Base-by-base conservation (phyloP, 2,888 invertebrate species). In the Blastobasis lacticolella region DNA sequence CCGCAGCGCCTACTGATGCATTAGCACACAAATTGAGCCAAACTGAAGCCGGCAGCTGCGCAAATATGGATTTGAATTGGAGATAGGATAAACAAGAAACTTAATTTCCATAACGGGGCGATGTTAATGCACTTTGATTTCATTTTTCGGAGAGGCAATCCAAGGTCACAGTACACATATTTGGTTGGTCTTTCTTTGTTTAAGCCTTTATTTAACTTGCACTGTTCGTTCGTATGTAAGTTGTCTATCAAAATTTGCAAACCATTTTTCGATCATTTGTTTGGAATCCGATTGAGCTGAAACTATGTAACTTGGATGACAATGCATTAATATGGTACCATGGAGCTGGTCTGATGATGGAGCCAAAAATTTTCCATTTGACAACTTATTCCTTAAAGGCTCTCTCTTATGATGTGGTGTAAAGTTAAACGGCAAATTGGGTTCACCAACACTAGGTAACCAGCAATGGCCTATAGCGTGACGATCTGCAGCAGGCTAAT, bases 21-120 rank as follows among this genome's bases (percentile, higher is more conserved):
- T 63, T 66, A 64, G 58, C 67, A 69, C 64, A 67, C 58, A 69
- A 69, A 69, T 67, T 69, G 57, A 58, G 67, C 57, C 52, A 53
- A 52, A 58, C 54, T 53, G 51, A 38, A 57, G 52, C 51, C 56
- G 57, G 57, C 57, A 60, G 59, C 56, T 57, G 57, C 57, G 62
- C 64, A 68, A 70, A 71, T 63, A 67, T 56, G 50, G 60, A 61
- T 59, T 53, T 56, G 57, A 59, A 59, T 58, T 61, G 57, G 46
- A 57, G 54, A 59, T 57, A 44, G 49, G 45, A 57, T 57, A 53
- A 51, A 47, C 45, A 50, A 46, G 23, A 23, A 23, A 23, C 23
- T 23, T 23, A 23, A n/a, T 46, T 38, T 38, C 23, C 37, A 37
- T 6, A 37, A 7, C 37, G 37, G 2, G 8, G n/a, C 8, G n/a